Evolutionary conservation across 92 coral and sea anemone genomes (phyloP).

Genomic region (Hydrozoanthus gracilis): DNA sequence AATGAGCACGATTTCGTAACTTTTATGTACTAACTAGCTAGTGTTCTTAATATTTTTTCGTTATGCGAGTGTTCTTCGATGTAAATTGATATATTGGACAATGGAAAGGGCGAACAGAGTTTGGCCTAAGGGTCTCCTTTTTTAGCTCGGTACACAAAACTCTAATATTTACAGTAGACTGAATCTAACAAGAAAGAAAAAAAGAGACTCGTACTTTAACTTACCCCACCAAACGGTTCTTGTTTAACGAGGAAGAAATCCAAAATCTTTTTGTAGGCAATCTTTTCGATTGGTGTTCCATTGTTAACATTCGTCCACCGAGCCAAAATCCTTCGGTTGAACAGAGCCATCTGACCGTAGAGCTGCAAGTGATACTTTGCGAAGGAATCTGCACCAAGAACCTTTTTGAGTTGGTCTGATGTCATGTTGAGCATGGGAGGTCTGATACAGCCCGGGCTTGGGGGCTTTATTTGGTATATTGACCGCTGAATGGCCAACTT

Average conservation of each 20-base stretch:
- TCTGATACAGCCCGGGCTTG: neutral
- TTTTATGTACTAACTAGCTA: no score
- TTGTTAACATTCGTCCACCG: neutral
- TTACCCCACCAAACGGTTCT: conserved; percentile 11
- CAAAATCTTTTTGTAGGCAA: neutral
- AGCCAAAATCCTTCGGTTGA: neutral
- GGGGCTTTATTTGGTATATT: conserved; percentile 9
- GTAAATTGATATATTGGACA: no score
- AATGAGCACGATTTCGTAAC: no score
- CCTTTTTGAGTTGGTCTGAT: neutral
- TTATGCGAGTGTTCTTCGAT: no score
- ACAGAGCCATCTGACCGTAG: neutral
- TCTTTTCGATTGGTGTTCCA: neutral
- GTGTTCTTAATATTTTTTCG: no score
- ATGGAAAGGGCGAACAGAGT: no score
- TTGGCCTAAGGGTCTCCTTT: no score
- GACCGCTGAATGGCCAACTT: neutral
- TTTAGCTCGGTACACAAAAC: no score
- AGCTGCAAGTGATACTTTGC: neutral
- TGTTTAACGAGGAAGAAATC: neutral
- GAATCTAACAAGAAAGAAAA: no score
- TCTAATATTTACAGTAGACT: no score
- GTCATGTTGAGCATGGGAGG: neutral
- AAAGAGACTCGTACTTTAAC: neutral
- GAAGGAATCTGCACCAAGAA: neutral